A percentile compares a stretch with the other conserved stretches of the same genome.
These are phyloP conservation scores for Pyrochroa serraticornis DNA, from an alignment of 2,888 invertebrate genomes.

Conservation along the genomic window DNA sequence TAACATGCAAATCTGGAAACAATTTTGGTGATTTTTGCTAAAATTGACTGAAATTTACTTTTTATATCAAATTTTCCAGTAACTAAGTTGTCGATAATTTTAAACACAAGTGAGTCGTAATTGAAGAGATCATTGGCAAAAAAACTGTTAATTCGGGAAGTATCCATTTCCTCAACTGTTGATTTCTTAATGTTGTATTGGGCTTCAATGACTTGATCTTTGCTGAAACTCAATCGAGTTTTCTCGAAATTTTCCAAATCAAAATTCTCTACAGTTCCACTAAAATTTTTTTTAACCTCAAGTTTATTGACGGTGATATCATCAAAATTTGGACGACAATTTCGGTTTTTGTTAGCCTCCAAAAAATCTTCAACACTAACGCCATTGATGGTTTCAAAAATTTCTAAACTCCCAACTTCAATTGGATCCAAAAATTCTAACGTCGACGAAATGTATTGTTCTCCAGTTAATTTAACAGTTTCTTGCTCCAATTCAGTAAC, in stretches of 20 bases:
- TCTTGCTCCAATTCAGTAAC: conserved; percentile 56
- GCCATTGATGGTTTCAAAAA: conserved; percentile 54
- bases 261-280: conserved; percentile 49
- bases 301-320: conserved; percentile 46
- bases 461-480: conserved; percentile 54
- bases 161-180: conserved; percentile 40
- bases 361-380: conserved; percentile 35
- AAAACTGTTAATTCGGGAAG: conserved; percentile 53
- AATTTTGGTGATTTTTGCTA: conserved; percentile 4
- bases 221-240: conserved; percentile 49
- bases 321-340: conserved; percentile 38
- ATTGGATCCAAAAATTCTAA: conserved; percentile 54
- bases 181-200: conserved; percentile 52
- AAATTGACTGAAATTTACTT: conserved; percentile 39
- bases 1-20: conserved; percentile 49
- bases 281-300: conserved; percentile 52
- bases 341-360: conserved; percentile 10
- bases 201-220: conserved; percentile 48
- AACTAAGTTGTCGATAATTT: conserved; percentile 50
- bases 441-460: conserved; percentile 53
- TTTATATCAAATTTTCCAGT: conserved; percentile 56
- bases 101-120: conserved; percentile 39
- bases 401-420: conserved; percentile 49
- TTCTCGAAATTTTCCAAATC: conserved; percentile 50
- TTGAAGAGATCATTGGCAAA: conserved; percentile 44